Base-by-base conservation (phyloP, 1,140 invertebrate genomes). In the Drosophila mayri region DNA sequence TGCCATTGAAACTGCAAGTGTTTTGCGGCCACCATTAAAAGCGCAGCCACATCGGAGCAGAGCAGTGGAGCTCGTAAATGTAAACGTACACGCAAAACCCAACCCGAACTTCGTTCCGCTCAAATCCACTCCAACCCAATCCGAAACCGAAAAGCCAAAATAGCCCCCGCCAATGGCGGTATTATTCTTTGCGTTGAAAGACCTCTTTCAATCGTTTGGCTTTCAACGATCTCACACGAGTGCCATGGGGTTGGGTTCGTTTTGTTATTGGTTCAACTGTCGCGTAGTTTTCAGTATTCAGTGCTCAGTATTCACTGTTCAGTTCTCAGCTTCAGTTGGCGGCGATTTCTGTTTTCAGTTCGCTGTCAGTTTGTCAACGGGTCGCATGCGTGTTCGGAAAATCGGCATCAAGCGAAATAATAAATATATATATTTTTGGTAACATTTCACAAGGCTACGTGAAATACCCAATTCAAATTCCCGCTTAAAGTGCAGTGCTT, bases 321-420 rank as follows among this genome's bases (percentile, higher is more conserved):
- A 83, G 75, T 83, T 79, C 70, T 66, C 74, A 73, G 61, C 40
- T 78, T 77, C 55, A 67, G 75, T 67, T 76, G 54, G 52, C 50
- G 32, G 50, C 50, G 20, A 37, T 54, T 64, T 62, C 65, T 49
- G 38, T 57, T 72, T 87, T 87, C 72, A 87, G 76, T 87, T 84
- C 78, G 81, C 78, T 49, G 79, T 78, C 68, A 81, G 77, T 80
- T 90, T 88, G 85, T 67, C 85, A 88, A 90, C 84, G 80, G 76
- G 84, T 88, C 84, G 85, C 84, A 88, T 88, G 84, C 68, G 85
- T 79, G 71, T 50, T 47, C 46, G 75, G 58, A 50, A 43, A 52
- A 46, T 59, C 62, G 4, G 28, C n/a, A 16, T 18, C 12, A 16
- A 22, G 11, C 37, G 1, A 12, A 12, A 18, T n/a, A 25, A 4